phyloP scores from a whole-genome alignment of 2,113 vertebrate species.

The Eclectus roratus region DNA sequence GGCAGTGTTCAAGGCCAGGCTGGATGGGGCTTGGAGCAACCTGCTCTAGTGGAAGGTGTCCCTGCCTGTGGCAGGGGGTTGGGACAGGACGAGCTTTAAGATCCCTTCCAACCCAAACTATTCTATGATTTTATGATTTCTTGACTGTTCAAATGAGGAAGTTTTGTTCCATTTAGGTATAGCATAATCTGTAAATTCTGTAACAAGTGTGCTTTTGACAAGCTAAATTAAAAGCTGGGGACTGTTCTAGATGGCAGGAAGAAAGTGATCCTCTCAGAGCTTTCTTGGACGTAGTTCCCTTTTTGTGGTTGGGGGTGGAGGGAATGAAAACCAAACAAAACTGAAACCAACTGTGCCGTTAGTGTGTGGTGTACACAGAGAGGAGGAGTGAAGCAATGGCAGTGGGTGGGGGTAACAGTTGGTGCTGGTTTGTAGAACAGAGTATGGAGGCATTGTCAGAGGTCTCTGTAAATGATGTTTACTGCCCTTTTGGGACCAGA shows the following conservation, averaged over 20 bases:
- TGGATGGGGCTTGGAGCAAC: background rate
- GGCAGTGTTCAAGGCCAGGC: background rate
- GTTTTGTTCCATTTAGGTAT: background rate
- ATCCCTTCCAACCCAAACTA: background rate
- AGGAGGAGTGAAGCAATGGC: background rate
- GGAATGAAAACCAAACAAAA: background rate
- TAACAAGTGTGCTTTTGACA: background rate
- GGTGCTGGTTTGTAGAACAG: background rate
- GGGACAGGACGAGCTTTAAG: background rate
- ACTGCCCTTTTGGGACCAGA: background rate
- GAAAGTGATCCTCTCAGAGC: background rate
- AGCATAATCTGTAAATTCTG: background rate
- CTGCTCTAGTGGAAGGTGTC: background rate
- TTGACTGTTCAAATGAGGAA: background rate
- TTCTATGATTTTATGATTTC: background rate
- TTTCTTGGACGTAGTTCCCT: background rate
- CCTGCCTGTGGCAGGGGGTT: background rate
- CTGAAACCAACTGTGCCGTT: background rate
- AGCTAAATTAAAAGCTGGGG: background rate
- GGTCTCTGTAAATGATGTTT: background rate
- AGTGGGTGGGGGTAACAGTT: background rate
- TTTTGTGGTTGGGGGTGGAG: background rate
- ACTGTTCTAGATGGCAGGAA: background rate
- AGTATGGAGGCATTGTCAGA: background rate
- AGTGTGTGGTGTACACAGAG: background rate